Percentiles rank a stretch among this genome's conserved stretches.
phyloP scores from a whole-genome alignment of 1,140 invertebrate genomes.

The Branchinecta lynchi region DNA sequence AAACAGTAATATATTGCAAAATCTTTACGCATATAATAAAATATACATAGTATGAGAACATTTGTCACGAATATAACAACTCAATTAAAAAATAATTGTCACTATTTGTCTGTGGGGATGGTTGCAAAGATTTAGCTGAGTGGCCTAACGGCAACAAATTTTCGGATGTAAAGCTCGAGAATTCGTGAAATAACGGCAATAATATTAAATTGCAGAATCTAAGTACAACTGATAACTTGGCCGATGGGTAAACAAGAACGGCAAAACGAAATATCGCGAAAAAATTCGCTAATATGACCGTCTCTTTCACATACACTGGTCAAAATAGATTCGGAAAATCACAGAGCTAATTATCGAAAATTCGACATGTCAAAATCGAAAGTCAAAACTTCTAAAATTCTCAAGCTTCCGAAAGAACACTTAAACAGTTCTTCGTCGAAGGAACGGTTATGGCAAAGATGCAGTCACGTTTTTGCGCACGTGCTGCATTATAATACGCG shows the following conservation, averaged over 20 bases:
- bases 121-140: not conserved
- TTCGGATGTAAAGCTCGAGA: not conserved
- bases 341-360: not conserved
- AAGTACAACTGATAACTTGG: too few relatives aligned
- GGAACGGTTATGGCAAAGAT: not conserved
- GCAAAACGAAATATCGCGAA: not conserved
- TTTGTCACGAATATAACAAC: not conserved
- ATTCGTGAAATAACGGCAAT: not conserved
- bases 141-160: not conserved
- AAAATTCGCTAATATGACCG: not conserved
- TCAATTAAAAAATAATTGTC: too few relatives aligned
- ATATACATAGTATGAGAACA: constrained; percentile 6
- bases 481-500: too few relatives aligned
- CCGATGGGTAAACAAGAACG: not conserved
- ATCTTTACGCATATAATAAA: constrained; percentile 7
- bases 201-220: not conserved
- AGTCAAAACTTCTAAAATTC: not conserved
- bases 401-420: not conserved
- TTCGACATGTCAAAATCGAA: not conserved
- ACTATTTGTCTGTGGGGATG: not conserved
- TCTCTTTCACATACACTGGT: not conserved
- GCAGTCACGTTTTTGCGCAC: not conserved
- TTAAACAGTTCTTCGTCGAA: not conserved
- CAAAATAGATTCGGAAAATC: not conserved
- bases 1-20: not conserved